Evolutionary conservation across 2,113 vertebrate species (phyloP), one percentile per base, ranked within the genome.

Genomic region (Hypocryptadius cinnamomeus): DNA sequence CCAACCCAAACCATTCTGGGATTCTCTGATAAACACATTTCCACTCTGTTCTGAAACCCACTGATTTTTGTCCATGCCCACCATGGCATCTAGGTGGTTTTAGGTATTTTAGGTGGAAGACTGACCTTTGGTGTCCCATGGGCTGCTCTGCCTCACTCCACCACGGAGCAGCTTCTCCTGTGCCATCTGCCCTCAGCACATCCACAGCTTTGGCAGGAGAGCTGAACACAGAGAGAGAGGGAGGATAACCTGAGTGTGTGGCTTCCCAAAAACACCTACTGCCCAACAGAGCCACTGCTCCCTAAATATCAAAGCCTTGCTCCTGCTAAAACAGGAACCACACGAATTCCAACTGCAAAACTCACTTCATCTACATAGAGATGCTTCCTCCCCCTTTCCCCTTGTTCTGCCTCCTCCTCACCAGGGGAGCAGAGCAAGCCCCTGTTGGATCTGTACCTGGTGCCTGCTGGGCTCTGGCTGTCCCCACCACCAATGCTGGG

Each of bases 321-420:
- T 54, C 10, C 53, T 14, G 18, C 60, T 27, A 1, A 11, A 78
- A 16, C 59, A 71, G 65, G 17, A 73, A 13, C 50, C n/a, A 13
- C 42, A 6, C 1, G 2, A 44, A 44, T 28, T 17, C 59, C 51
- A 22, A 1, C 48, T 10, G 24, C 54, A 15, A 20, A 18, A 15
- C 19, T 48, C 18, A 5, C 57, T 68, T 44, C 23, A 2, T 2
- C 28, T 33, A 2, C 6, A 3, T 0, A 0, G 0, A 22, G 22
- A 6, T 5, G 13, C 13, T 9, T n/a, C 24, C 21, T 25, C 19
- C 27, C 53, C 19, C 16, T 20, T 50, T 8, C 12, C 24, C 56
- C 22, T 24, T 2, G 5, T 13, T 61, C 6, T 30, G 16, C 17
- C 39, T 9, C 5, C 0, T 6, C 40, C 40, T 40, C 40, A 27